phyloP scores from a whole-genome alignment of 1,140 invertebrate genomes.

The Diabrotica virgifera region DNA sequence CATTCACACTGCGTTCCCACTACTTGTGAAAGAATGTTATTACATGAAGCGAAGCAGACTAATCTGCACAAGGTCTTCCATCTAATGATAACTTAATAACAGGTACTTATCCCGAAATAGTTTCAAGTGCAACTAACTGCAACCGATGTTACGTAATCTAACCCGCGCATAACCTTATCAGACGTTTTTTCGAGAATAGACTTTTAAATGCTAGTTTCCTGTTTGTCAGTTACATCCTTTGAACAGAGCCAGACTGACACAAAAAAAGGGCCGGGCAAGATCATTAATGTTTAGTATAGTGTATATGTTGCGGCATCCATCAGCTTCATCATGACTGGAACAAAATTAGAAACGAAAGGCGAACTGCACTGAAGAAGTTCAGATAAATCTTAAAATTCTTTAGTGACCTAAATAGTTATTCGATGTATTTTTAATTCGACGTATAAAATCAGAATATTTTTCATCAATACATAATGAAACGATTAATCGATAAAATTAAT shows the following conservation, averaged over 20 bases:
- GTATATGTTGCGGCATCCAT: constrained; percentile 10
- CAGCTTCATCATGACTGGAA: constrained; percentile 7
- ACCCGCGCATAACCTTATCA: constrained; percentile 1
- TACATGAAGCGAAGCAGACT: too few species aligned
- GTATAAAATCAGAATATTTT: too few species aligned
- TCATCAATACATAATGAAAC: too few species aligned
- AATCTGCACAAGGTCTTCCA: too few species aligned
- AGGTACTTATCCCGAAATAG: too few species aligned
- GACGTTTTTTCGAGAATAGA: constrained; percentile 1
- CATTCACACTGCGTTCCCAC: too few species aligned
- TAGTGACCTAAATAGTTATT: too few species aligned
- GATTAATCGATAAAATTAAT: too few species aligned
- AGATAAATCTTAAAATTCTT: not conserved
- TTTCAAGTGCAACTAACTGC: too few species aligned
- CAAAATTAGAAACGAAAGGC: constrained; percentile 4
- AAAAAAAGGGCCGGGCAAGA: constrained; percentile 14
- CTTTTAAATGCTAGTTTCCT: constrained; percentile 11
- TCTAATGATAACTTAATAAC: too few species aligned
- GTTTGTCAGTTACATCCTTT: constrained; percentile 13
- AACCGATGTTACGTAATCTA: not conserved
- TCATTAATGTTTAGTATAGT: constrained; percentile 5
- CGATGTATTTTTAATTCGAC: too few species aligned
- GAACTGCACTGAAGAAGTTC: not conserved
- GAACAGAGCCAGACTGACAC: constrained; percentile 8
- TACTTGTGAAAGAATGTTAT: too few species aligned